Base-by-base conservation (phyloP, 1,140 invertebrate genomes). In the Teleogryllus occipitalis region DNA sequence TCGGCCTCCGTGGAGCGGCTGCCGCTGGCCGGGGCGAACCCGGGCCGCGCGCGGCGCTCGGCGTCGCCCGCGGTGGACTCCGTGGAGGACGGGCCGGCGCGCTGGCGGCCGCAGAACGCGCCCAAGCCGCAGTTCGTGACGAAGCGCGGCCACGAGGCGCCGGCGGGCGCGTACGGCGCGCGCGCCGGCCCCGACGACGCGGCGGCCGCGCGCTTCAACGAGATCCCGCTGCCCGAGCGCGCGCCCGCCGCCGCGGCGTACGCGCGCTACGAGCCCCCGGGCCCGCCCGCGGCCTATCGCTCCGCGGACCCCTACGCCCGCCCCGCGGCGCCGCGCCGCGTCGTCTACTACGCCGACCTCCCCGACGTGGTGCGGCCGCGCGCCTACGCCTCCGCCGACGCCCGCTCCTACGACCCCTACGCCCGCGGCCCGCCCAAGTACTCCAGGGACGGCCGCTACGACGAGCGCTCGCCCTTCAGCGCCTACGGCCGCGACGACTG, bases 291-390 rank as follows among this genome's bases (percentile, higher is more conserved):
- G 12, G 77, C 75, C 8, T 72, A 80, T 22, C 75, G 47, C 54
- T 82, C 75, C 49, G 76, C 74, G 12, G 21, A 48, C 22, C 77
- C 21, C 21, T 48, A 7, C 27, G 65, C 75, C 8, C 27, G 73
- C 4, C 46, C 27, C 77, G 27, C 75, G 46, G 77, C 80, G 5
- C 79, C 75, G 0, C 86, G 85, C 75, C 83, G 88, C 76, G 87
- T 89, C 18, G 87, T 89, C 73, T 89, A 89, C 78, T 89, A 88
- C 65, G 87, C 87, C 0, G 87, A 85, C 0, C 80, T 88, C 2
- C 88, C 88, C 7, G 88, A 88, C 79, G 81, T 88, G 27, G 85
- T 86, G 4, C 82, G 87, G 7, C 85, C 21, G 21, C 81, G 82
- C 0, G 85, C 85, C 75, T 84, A 82, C 4, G 74, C 49, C n/a